Evolutionary conservation across 2,888 invertebrate species (phyloP).

Genomic region (Altica lythri): DNA sequence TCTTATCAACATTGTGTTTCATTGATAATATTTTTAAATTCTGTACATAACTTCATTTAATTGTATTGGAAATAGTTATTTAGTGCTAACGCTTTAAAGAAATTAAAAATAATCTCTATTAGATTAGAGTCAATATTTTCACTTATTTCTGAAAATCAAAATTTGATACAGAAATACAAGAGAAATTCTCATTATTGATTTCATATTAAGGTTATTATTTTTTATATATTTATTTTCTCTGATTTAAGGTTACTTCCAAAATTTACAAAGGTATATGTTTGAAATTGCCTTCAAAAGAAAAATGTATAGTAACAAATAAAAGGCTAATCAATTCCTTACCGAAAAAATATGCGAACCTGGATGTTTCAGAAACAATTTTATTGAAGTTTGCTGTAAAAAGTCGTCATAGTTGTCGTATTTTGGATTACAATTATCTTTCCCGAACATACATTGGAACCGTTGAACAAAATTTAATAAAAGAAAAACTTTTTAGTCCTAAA

Average conservation of each 20-base stretch:
- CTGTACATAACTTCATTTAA: too few species aligned
- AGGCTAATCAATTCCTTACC: slow-evolving; percentile 45
- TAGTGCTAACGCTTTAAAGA: too few species aligned
- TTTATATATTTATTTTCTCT: slow-evolving; percentile 11
- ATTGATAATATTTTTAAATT: too few species aligned
- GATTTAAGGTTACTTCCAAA: slow-evolving; percentile 44
- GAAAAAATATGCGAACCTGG: slow-evolving; percentile 35
- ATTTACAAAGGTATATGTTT: slow-evolving; percentile 47
- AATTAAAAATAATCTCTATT: too few species aligned
- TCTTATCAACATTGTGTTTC: too few species aligned
- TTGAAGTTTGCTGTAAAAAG: slow-evolving; percentile 60
- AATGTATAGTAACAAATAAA: slow-evolving; percentile 51
- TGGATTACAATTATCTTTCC: slow-evolving; percentile 70
- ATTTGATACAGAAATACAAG: too few species aligned
- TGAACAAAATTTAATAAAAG: slow-evolving; percentile 62
- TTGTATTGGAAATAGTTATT: too few species aligned
- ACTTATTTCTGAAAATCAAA: too few species aligned
- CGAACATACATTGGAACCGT: slow-evolving; percentile 71
- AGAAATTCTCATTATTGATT: too few species aligned
- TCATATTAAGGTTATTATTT: background rate
- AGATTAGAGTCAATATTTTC: too few species aligned
- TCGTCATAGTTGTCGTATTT: slow-evolving; percentile 61
- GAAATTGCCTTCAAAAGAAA: slow-evolving; percentile 44
- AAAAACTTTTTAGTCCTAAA: slow-evolving; percentile 61
- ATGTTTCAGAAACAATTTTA: slow-evolving; percentile 57